Base-by-base conservation (phyloP, 2,113 vertebrate genomes). In the Tautogolabrus adspersus region DNA sequence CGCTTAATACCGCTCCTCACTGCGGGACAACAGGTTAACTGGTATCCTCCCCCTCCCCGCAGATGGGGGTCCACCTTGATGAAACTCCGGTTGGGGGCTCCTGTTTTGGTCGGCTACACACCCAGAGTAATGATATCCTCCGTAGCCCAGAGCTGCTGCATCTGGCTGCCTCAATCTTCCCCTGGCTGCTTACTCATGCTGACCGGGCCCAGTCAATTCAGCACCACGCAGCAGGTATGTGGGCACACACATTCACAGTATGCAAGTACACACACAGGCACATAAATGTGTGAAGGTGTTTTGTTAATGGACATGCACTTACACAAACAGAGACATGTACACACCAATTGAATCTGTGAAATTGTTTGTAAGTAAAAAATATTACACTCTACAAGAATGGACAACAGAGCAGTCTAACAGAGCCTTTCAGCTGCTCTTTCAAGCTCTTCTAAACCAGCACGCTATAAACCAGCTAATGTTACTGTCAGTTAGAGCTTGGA, bases 51-150 rank as follows among this genome's bases (percentile, higher is more conserved):
- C 84, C 64, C 72, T 80, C 38, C 13, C 59, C 63, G 10, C 88
- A 92, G 82, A 89, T 0, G 57, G 93, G 86, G 93, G 95, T 92
- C 88, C 87, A 93, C 93, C 93, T 96, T 95, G 94, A 96, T 96
- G 96, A 96, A 96, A 95, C 94, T 93, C 93, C 8, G 54, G 81
- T 88, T 88, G 90, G 85, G 90, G 89, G 83, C 82, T 85, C 71
- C 79, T 1, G 70, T 85, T 89, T 87, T 83, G 79, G 71, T 75
- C 71, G n/a, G 51, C 83, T 68, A 77, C 83, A 89, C 70, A 52
- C 83, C 71, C 61, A 89, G 92, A 88, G 93, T 95, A 96, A 96
- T 95, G 94, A 95, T 95, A 95, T 95, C 95, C 93, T 95, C 94
- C 87, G 91, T 91, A 90, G 92, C 93, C 87, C 88, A 80, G 89